Percentiles rank a stretch among this genome's conserved stretches.
phyloP scores from a whole-genome alignment of 64 coral and sea anemone genomes.

The Actinia equina region DNA sequence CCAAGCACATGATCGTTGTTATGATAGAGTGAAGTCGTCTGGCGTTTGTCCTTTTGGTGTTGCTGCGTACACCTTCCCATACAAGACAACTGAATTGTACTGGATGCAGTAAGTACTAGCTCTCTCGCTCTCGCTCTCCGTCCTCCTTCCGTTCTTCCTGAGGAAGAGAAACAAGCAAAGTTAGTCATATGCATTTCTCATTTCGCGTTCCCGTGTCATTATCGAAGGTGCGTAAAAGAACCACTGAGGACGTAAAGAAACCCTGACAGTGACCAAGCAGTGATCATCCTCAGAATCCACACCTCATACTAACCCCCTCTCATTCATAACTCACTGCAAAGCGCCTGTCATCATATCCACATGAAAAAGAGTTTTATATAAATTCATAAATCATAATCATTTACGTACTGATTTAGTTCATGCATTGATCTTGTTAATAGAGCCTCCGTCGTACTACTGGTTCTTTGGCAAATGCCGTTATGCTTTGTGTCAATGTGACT shows the following conservation, averaged over 20 bases:
- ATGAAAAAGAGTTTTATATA: neutral
- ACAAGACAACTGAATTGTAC: slow-evolving; percentile 10
- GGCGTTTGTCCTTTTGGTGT: slow-evolving; percentile 20
- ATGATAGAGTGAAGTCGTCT: slow-evolving; percentile 10
- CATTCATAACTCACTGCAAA: too few species aligned
- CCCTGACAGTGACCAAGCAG: too few species aligned
- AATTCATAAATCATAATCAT: neutral
- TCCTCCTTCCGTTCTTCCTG: too few species aligned
- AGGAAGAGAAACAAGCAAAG: too few species aligned
- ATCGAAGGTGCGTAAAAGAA: too few species aligned
- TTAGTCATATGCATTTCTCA: too few species aligned
- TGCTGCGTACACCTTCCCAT: slow-evolving; percentile 26
- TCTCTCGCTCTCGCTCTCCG: too few species aligned
- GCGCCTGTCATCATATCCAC: too few species aligned
- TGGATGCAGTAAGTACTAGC: slow-evolving; percentile 27
- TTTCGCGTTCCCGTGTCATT: too few species aligned
- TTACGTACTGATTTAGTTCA: neutral
- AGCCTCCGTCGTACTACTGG: slow-evolving; percentile 27
- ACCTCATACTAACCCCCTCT: too few species aligned
- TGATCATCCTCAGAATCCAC: too few species aligned
- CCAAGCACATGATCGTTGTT: slow-evolving; percentile 26
- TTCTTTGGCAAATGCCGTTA: slow-evolving; percentile 53
- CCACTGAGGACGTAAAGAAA: too few species aligned
- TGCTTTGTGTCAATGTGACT: slow-evolving; percentile 50
- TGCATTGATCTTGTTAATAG: neutral